Evolutionary conservation across 2,113 vertebrate genomes (phyloP).

Genomic region (Poicephalus meyeri): DNA sequence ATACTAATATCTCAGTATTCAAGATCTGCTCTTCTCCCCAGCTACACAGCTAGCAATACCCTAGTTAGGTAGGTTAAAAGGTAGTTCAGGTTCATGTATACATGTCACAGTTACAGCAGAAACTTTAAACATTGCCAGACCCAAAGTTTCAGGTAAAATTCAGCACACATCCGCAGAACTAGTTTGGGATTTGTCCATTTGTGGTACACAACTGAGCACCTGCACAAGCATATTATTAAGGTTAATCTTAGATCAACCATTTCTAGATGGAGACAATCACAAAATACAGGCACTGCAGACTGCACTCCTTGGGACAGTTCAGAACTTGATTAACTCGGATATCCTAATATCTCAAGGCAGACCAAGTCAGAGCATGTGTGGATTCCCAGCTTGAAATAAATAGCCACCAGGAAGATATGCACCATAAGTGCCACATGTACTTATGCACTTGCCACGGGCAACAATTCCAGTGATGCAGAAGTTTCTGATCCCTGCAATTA

Average conservation of each 20-base stretch:
- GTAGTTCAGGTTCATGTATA: neutral
- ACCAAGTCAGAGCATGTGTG: neutral
- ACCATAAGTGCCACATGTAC: neutral
- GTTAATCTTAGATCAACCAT: neutral
- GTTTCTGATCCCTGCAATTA: slow-evolving; percentile 29
- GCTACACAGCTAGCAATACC: neutral
- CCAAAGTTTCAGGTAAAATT: neutral
- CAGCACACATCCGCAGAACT: neutral
- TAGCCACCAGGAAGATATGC: neutral
- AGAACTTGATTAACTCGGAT: neutral
- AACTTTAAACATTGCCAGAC: neutral
- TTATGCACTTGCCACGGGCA: slow-evolving; percentile 13
- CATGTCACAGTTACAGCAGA: rapidly evolving
- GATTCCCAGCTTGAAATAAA: neutral
- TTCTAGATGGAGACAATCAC: neutral
- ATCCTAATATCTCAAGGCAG: neutral
- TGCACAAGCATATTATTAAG: neutral
- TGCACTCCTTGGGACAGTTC: neutral
- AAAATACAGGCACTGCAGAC: neutral
- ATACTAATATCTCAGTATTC: neutral
- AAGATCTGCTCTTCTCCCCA: neutral
- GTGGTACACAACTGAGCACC: neutral
- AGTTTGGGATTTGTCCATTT: neutral
- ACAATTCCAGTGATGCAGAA: neutral
- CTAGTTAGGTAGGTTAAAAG: neutral